These are phyloP conservation scores for Neoniphon sammara DNA, from an alignment of 2,797 vertebrate genomes.

Conservation along the genomic window DNA sequence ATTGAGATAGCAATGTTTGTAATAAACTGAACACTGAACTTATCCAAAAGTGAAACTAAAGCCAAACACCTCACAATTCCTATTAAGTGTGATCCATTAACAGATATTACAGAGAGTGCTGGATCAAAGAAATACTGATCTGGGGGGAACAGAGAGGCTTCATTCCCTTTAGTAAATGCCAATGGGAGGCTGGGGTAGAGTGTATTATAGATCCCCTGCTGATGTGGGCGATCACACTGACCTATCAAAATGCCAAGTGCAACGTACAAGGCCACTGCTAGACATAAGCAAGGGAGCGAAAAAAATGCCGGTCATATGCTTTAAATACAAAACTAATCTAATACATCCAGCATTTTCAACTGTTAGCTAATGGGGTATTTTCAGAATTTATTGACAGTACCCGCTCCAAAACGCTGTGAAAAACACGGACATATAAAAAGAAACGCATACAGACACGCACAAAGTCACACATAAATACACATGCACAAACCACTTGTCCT, in stretches of 20 bases:
- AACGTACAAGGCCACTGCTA: conserved; percentile 24
- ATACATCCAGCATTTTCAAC: neutral
- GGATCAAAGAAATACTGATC: conserved; percentile 17
- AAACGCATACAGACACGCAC: no score
- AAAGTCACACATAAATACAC: neutral
- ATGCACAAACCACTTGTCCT: conserved; percentile 30
- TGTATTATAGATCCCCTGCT: conserved; percentile 47
- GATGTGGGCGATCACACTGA: conserved; percentile 50
- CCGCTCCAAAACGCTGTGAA: neutral
- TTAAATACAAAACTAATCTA: conserved; percentile 14
- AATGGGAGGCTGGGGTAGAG: conserved; percentile 32
- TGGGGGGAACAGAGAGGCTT: conserved; percentile 27
- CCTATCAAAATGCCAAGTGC: conserved; percentile 62
- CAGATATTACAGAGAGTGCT: conserved; percentile 27
- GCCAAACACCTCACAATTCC: neutral
- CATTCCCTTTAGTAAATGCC: conserved; percentile 31
- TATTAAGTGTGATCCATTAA: conserved; percentile 29
- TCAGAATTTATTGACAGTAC: conserved; percentile 10
- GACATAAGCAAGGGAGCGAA: conserved; percentile 17
- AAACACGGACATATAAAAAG: neutral
- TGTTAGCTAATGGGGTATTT: conserved; percentile 19
- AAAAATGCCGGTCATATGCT: conserved; percentile 1
- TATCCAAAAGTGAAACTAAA: conserved; percentile 2
- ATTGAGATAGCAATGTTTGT: neutral
- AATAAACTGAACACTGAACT: neutral